Conservation (phyloP, 2,113 vertebrate species). For the Cyprinodon tularosa region DNA sequence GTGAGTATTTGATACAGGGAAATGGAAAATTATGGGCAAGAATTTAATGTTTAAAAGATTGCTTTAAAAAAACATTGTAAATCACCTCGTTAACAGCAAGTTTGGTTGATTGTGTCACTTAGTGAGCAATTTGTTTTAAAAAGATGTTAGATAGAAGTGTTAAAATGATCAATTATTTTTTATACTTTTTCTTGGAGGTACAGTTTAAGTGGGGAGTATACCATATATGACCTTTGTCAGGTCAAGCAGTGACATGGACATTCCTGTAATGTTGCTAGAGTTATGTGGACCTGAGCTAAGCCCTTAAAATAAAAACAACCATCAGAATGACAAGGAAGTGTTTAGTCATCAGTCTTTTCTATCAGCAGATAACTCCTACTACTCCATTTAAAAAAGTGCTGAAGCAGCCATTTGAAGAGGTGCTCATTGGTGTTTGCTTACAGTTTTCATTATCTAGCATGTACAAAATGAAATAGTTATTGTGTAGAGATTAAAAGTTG, state of each 20-base stretch:
- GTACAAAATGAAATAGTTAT: background rate
- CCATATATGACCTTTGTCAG: background rate
- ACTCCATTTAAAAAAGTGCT: background rate
- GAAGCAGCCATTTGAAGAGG: constrained; percentile 14
- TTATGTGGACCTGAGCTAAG: background rate
- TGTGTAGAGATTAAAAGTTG: constrained; percentile 9
- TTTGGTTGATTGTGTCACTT: background rate
- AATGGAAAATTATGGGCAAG: background rate
- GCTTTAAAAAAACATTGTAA: background rate
- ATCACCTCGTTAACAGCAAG: background rate
- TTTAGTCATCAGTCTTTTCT: constrained; percentile 3
- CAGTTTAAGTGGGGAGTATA: constrained; percentile 5
- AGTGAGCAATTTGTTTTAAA: background rate
- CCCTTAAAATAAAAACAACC: background rate
- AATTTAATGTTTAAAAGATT: background rate
- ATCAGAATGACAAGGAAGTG: background rate
- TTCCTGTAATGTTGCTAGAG: constrained; percentile 12
- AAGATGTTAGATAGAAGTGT: constrained; percentile 3
- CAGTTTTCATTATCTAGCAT: constrained; percentile 5
- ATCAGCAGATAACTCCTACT: background rate
- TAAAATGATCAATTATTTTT: constrained; percentile 20
- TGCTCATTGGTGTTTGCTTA: background rate
- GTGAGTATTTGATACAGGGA: constrained; percentile 1
- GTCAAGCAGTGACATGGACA: background rate
- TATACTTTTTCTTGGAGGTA: constrained; percentile 4